Conservation (phyloP, 2,888 invertebrate genomes). For the Caenorhabditis sp. region DNA sequence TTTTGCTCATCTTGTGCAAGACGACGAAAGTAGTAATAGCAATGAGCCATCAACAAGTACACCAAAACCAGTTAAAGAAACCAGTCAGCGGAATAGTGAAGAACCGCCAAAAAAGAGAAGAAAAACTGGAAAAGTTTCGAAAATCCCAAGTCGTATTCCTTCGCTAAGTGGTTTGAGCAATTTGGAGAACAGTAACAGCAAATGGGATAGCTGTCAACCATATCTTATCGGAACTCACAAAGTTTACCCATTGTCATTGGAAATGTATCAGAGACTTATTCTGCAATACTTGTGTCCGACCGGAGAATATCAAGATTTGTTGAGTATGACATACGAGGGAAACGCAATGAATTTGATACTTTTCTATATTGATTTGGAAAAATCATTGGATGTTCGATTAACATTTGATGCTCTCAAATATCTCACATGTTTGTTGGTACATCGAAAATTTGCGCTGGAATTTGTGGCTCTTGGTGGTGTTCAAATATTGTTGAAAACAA, state of each 20-base stretch:
- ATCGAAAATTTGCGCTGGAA: slow-evolving; percentile 96
- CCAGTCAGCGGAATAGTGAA: background rate
- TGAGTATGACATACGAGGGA: slow-evolving; percentile 87
- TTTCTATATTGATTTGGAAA: slow-evolving; percentile 86
- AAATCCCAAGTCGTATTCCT: slow-evolving; percentile 8
- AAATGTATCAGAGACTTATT: slow-evolving; percentile 90
- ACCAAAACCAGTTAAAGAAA: background rate
- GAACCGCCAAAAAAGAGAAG: slow-evolving; percentile 44
- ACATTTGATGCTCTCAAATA: slow-evolving; percentile 95
- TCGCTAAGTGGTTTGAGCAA: slow-evolving; percentile 16
- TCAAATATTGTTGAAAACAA: slow-evolving; percentile 85
- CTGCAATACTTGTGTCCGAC: slow-evolving; percentile 92
- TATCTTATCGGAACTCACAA: slow-evolving; percentile 88
- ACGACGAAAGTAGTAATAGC: slow-evolving; percentile 1
- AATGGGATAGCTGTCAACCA: slow-evolving; percentile 87
- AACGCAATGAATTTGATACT: slow-evolving; percentile 88
- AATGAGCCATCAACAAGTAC: background rate
- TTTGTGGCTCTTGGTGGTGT: slow-evolving; percentile 89
- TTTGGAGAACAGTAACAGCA: slow-evolving; percentile 74
- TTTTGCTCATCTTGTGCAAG: slow-evolving; percentile 3
- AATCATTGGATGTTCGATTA: slow-evolving; percentile 87
- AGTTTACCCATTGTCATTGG: slow-evolving; percentile 83
- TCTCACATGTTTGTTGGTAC: slow-evolving; percentile 89
- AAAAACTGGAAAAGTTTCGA: slow-evolving; percentile 11
- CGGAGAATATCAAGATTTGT: slow-evolving; percentile 89